Evolutionary conservation across 1,140 invertebrate species (phyloP).

Genomic region (Zaprionus tsacasi): DNA sequence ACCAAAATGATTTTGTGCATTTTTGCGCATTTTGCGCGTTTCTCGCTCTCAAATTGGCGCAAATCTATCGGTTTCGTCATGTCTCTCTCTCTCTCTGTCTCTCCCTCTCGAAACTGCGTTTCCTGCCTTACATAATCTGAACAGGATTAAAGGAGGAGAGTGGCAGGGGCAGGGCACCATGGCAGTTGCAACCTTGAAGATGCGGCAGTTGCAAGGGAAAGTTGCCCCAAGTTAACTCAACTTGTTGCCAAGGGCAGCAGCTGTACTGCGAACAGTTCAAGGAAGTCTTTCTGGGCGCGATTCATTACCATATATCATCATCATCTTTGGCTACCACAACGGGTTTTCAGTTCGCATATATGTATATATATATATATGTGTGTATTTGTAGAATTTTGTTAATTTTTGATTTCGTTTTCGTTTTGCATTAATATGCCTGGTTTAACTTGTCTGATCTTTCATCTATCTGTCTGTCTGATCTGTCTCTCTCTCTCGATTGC

Average conservation of each 20-base stretch:
- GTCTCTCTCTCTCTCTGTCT: background rate
- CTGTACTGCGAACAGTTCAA: background rate
- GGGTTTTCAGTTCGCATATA: conserved; percentile 5
- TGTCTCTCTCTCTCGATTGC: too few species aligned
- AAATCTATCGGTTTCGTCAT: conserved; percentile 16
- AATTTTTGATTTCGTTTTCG: conserved; percentile 36
- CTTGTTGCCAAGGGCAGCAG: background rate
- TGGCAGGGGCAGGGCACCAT: background rate
- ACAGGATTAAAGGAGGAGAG: conserved; percentile 17
- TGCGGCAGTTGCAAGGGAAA: conserved; percentile 10
- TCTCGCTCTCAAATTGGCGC: conserved; percentile 7
- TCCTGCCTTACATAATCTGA: conserved; percentile 12
- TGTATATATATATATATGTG: background rate
- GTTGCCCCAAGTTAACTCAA: conserved; percentile 19
- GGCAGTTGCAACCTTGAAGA: conserved; percentile 23
- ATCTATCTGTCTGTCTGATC: too few species aligned
- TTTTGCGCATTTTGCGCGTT: conserved; percentile 1
- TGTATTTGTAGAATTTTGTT: conserved; percentile 3
- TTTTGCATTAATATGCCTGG: conserved; percentile 32
- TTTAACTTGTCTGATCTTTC: conserved; percentile 3
- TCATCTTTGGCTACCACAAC: conserved; percentile 6
- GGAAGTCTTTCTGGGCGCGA: conserved; percentile 12
- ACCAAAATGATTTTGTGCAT: conserved; percentile 18
- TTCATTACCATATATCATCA: background rate
- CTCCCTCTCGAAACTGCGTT: background rate